Evolutionary conservation across 2,888 invertebrate species (phyloP), one percentile per base, ranked within the genome.

Genomic region (Drosophila mulleri): DNA sequence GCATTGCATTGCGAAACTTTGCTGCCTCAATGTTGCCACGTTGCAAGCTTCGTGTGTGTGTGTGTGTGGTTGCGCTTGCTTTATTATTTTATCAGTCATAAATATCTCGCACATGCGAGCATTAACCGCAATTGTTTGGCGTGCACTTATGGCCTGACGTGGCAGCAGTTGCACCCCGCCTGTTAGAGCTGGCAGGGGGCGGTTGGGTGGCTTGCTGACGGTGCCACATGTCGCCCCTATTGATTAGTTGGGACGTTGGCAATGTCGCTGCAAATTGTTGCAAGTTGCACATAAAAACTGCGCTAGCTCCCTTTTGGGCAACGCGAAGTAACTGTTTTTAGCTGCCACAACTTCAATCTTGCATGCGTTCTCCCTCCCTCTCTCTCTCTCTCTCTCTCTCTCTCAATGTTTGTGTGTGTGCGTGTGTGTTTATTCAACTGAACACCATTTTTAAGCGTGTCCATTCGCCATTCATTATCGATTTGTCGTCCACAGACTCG

Each of bases 21-120:
- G 23, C 2, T 41, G 20, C 47, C 48, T 48, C 54, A 62, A 54
- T 54, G 71, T 71, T 71, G 63, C 47, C 32, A 37, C 39, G 20
- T 45, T 42, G 58, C 53, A 53, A 42, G 44, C 44, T 62, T 61
- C 52, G 39, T 63, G 54, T 63, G 54, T 37, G 63, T 63, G 54
- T 35, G 63, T 56, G 39, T 63, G 54, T 35, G 63, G 54, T 69
- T 53, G 80, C 63, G 53, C 66, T 45, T 45, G 58, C 64, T 87
- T 82, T 85, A 80, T 88, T 88, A 83, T 87, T 87, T 89, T 89
- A 89, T 87, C 85, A 89, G 89, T 80, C 72, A 82, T 80, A 85
- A 85, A 80, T 84, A 87, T 85, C 85, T 85, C 74, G 87, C 85
- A 75, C 86, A 80, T 75, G 82, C 82, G 82, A 71, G 63, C 85